Conservation (phyloP, 2,797 vertebrate species). For the Eidolon dupreanum region DNA sequence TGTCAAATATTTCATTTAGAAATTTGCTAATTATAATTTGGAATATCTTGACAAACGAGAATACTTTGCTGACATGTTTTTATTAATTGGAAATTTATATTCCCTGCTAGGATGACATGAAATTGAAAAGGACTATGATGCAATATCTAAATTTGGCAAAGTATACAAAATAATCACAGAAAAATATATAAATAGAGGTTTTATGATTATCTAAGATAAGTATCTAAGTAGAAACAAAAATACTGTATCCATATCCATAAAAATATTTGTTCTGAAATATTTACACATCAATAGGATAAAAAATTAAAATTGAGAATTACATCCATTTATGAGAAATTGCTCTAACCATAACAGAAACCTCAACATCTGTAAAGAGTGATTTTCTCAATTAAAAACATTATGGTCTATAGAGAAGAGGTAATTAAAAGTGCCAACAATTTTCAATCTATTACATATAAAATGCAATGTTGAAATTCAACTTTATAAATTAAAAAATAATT, state of each 20-base stretch:
- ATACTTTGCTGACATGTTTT: background rate
- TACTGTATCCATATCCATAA: background rate
- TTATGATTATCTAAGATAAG: conserved; percentile 1
- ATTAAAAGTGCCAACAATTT: background rate
- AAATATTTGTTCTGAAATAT: conserved; percentile 21
- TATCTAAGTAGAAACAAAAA: background rate
- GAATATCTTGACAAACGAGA: background rate
- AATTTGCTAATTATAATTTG: background rate
- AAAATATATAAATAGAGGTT: background rate
- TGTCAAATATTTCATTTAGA: background rate
- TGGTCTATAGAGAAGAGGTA: background rate
- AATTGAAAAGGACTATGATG: conserved; percentile 7
- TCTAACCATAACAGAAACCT: background rate
- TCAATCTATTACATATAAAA: background rate
- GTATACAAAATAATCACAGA: background rate
- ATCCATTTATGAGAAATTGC: background rate
- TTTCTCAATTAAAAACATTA: conserved; percentile 34
- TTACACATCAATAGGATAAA: background rate
- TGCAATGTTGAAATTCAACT: background rate
- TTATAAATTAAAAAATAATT: background rate
- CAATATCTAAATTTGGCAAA: conserved; percentile 12
- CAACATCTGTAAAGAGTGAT: background rate
- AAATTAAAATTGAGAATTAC: background rate
- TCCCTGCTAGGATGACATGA: background rate
- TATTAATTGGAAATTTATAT: conserved; percentile 18